Evolutionary conservation across 2,113 vertebrate species (phyloP), one percentile per base, ranked within the genome.

Genomic region (Rafetus swinhoei): DNA sequence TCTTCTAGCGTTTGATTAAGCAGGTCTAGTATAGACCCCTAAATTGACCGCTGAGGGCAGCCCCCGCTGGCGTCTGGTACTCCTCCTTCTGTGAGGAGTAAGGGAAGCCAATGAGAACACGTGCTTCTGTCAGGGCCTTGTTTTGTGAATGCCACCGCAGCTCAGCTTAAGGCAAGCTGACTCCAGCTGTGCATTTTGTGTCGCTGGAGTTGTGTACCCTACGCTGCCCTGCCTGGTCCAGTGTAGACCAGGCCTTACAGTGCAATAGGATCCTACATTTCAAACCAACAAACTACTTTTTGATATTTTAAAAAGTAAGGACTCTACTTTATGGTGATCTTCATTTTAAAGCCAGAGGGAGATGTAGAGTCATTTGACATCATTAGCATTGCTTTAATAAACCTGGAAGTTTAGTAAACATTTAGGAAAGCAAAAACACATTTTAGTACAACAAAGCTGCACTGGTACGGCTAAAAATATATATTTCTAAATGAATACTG

Each of bases 351-450:
- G 60, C 79, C 90, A 54, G 87, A 94, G 79, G 79, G 93, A 86
- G 69, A 77, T 60, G 87, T 95, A 95, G 85, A 92, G 82, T 95
- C 77, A 96, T 65, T 97, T 96, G 87, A 91, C 94, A 83, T 97
- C 93, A 96, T 57, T 95, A 96, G 95, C 95, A 92, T 92, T 92
- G n/a, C 91, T 96, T 97, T 95, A 95, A 96, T 93, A 95, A 95
- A 95, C 92, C 91, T 97, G 86, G 76, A 95, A 92, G 88, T 96
- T 97, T 95, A 97, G 93, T 90, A 84, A 94, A 87, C 74, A 79
- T 84, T 82, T 86, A 93, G 53, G 85, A 96, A 97, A 95, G 80
- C 60, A 81, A 93, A 18, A 95, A 90, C 93, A 39, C 2, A n/a
- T 24, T 18, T 89, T 29, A 89, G 53, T 88, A 81, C 76, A 94